These are phyloP conservation scores for Drosophila bifasciata DNA, from an alignment of 1,140 invertebrate species.

Conservation along the genomic window DNA sequence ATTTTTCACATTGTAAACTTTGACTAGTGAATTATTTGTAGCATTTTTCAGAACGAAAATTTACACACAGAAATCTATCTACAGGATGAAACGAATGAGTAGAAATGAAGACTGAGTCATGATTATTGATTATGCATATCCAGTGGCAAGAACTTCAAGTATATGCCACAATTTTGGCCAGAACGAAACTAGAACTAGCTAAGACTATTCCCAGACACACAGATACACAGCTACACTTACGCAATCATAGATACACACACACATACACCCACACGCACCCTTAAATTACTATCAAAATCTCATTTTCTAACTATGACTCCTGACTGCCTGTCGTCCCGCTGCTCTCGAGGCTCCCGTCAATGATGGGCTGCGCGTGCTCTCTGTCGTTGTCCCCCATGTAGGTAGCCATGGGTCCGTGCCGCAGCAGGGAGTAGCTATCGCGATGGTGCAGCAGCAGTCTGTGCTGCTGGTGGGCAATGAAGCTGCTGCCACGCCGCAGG, in stretches of 20 bases:
- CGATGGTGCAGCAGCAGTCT: conserved; percentile 85
- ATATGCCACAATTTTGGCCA: conserved; percentile 76
- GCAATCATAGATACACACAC: conserved; percentile 10
- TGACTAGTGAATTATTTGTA: conserved; percentile 82
- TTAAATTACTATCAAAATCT: conserved; percentile 19
- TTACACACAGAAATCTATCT: conserved; percentile 30
- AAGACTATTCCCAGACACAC: conserved; percentile 1
- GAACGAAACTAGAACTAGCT: conserved; percentile 56
- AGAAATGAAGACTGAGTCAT: conserved; percentile 31
- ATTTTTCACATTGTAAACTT: conserved; percentile 81
- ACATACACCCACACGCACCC: conserved; percentile 4
- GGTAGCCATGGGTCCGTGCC: conserved; percentile 66
- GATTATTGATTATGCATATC: conserved; percentile 15
- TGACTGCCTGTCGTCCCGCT: conserved; percentile 19
- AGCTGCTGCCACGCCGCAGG: conserved; percentile 88
- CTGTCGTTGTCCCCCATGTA: conserved; percentile 56
- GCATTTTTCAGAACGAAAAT: conserved; percentile 45
- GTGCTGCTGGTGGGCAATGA: conserved; percentile 89
- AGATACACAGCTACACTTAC: conserved; percentile 7
- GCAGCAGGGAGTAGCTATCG: conserved; percentile 87
- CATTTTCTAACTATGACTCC: conserved; percentile 49
- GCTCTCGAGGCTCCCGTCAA: conserved; percentile 40
- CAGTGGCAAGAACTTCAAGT: conserved; percentile 53
- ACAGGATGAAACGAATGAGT: conserved; percentile 36
- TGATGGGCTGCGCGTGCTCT: conserved; percentile 72